These are phyloP conservation scores for Anolis sagrei DNA, from an alignment of 2,113 vertebrate genomes.

Conservation along the genomic window DNA sequence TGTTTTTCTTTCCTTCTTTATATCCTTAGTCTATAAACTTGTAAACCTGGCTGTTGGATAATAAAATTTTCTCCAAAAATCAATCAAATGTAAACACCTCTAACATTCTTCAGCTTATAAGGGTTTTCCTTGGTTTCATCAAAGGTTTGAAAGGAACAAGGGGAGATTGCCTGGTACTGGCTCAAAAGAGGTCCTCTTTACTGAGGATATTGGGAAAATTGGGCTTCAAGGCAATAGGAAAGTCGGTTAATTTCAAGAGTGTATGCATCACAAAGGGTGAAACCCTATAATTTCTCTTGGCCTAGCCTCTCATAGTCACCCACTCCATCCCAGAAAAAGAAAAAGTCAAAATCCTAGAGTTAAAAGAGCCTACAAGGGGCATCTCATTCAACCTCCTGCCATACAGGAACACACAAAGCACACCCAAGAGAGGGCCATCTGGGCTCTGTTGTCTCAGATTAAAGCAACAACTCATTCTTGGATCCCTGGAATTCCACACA, in stretches of 20 bases:
- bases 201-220: neutral
- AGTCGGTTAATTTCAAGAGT: too few relatives aligned
- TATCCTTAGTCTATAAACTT: slow-evolving; percentile 40
- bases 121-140: neutral
- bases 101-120: neutral
- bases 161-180: too few relatives aligned
- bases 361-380: too few relatives aligned
- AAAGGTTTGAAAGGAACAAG: neutral
- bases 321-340: neutral
- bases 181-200: neutral
- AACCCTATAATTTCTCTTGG: too few relatives aligned
- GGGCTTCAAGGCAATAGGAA: neutral
- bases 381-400: too few relatives aligned
- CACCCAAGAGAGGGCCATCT: too few relatives aligned
- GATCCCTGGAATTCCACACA: neutral
- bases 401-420: too few relatives aligned
- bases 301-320: too few relatives aligned
- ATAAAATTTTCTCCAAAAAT: slow-evolving; percentile 72
- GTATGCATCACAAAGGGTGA: too few relatives aligned
- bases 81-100: neutral
- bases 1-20: slow-evolving; percentile 24
- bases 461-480: neutral
- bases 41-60: slow-evolving; percentile 70
- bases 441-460: too few relatives aligned
- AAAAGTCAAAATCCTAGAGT: too few relatives aligned